Evolutionary conservation across 1,140 invertebrate genomes (phyloP), one percentile per base, ranked within the genome.

Genomic region (Phymorhynchus buccinoides): DNA sequence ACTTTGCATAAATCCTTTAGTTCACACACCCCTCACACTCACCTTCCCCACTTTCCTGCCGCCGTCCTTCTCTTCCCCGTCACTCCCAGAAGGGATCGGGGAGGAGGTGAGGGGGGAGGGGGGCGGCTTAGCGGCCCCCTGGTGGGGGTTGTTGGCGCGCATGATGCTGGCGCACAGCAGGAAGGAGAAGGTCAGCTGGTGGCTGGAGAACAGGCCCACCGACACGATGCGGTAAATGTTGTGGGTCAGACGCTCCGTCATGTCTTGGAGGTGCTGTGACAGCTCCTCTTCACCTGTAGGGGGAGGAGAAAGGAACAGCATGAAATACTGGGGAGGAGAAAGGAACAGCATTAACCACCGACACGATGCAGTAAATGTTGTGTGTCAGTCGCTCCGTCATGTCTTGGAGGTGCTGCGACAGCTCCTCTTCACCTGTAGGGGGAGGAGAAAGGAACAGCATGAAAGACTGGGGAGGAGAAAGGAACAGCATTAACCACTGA

Each of bases 111-210:
- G 7, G 30, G 77, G n/a, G 9, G 77, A 79, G 27, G 44, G 22
- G 1, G 42, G 27, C 7, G 32, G 27, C 27, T 62, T 86, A 30
- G 86, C 80, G 48, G 86, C 85, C 52, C 89, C 90, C 30, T 83
- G 79, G 80, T 86, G 89, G 75, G 84, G 86, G 14, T 87, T 84
- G 81, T 91, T 91, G 12, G 89, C 87, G 35, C 89, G 88, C 91
- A 93, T 91, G 27, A 93, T 92, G 84, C 90, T 91, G 39, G 90
- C 91, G 75, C 89, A 89, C 82, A 93, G 75, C 88, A 93, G 88
- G 84, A 93, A 93, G 27, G 92, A 92, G 86, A 93, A 93, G 27
- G 90, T 91, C 30, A 93, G 87, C 88, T 93, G 91, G 85, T 93
- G 93, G 68, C 89, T 86, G 42, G 90, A 89, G 86, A 93, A 93